A percentile compares a stretch with the other conserved stretches of the same genome.
phyloP scores from a whole-genome alignment of 2,888 invertebrate genomes.

The Lithophane semibrunnea region DNA sequence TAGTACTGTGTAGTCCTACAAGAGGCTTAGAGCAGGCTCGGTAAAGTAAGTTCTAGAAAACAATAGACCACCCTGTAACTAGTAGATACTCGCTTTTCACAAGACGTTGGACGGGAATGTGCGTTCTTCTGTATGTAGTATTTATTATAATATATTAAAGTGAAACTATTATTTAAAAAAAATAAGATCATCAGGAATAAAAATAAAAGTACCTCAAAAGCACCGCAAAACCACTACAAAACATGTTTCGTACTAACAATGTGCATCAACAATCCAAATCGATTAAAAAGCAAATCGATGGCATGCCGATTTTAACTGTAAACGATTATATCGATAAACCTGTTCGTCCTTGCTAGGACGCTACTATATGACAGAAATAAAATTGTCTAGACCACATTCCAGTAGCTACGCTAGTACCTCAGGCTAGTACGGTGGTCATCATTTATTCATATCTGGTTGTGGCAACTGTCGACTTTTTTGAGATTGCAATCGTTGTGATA shows the following conservation, averaged over 20 bases:
- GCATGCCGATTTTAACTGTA: conserved; percentile 59
- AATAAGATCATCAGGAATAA: background rate
- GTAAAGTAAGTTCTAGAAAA: background rate
- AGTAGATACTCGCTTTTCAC: background rate
- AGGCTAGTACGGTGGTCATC: conserved; percentile 33
- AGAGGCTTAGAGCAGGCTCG: background rate
- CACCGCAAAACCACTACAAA: conserved; percentile 24
- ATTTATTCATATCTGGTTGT: conserved; percentile 54
- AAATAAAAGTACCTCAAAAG: background rate
- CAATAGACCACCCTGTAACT: background rate
- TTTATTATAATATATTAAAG: background rate
- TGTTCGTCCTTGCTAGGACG: conserved; percentile 64
- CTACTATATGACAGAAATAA: conserved; percentile 48
- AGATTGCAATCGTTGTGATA: conserved; percentile 33
- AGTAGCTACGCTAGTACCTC: conserved; percentile 30
- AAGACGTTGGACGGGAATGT: background rate
- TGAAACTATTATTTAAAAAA: background rate
- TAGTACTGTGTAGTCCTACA: background rate
- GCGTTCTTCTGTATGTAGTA: too few relatives aligned
- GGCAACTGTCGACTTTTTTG: conserved; percentile 42
- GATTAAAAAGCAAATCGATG: conserved; percentile 54
- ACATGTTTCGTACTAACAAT: conserved; percentile 21
- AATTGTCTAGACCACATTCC: conserved; percentile 58
- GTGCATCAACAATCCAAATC: conserved; percentile 27
- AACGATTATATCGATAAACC: conserved; percentile 60